Conservation (phyloP, 2,888 invertebrate genomes). For the Gibbula magus region DNA sequence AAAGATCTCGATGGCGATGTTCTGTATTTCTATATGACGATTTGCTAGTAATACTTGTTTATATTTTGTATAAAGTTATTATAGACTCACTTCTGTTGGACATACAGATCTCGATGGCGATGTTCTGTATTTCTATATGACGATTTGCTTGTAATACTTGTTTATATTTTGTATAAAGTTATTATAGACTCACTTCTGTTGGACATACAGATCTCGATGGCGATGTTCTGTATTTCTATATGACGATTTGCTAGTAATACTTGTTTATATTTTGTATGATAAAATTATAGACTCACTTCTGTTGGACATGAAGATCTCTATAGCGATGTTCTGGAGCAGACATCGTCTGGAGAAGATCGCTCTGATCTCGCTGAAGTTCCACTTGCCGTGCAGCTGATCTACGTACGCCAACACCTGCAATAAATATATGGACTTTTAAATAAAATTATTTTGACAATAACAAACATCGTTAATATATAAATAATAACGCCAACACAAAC, state of each 20-base stretch:
- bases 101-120: not conserved
- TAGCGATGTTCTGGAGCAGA: slow-evolving; percentile 93
- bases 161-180: not conserved
- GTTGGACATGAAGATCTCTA: slow-evolving; percentile 99
- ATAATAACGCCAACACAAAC: no score
- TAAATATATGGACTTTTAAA: slow-evolving; percentile 25
- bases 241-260: not conserved
- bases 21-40: no score
- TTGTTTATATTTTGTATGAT: not conserved
- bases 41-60: no score
- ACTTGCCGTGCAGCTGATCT: slow-evolving; percentile 98
- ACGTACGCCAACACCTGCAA: slow-evolving; percentile 95
- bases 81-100: slow-evolving; percentile 80
- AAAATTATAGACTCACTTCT: slow-evolving; percentile 85
- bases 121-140: no score
- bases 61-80: not conserved
- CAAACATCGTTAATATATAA: no score
- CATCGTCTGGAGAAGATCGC: slow-evolving; percentile 98
- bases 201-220: no score
- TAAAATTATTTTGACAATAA: no score
- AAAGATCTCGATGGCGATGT: no score
- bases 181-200: slow-evolving; percentile 80
- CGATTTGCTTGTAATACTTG: not conserved
- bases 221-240: no score
- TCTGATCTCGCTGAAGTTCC: slow-evolving; percentile 99